Conservation (phyloP, 2,113 vertebrate species). For the Nannobrachium achirus region DNA sequence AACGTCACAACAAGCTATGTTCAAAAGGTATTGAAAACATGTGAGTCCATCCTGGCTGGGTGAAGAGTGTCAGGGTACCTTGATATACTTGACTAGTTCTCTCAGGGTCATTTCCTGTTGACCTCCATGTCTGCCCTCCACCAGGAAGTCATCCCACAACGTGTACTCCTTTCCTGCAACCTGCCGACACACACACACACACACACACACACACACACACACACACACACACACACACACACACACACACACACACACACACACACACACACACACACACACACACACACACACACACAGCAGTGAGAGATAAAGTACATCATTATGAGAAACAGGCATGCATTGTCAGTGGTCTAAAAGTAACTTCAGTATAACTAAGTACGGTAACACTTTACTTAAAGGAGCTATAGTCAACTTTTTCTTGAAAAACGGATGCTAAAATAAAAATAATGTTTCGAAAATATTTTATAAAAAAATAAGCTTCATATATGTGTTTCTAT, state of each 20-base stretch:
- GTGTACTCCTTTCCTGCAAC: slow-evolving; percentile 80
- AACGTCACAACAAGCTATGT: too few relatives aligned
- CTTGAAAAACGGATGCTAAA: too few relatives aligned
- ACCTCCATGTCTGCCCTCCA: slow-evolving; percentile 68
- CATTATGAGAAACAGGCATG: too few relatives aligned
- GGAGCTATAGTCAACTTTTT: too few relatives aligned
- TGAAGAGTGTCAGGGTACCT: slow-evolving; percentile 74
- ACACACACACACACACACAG: slow-evolving; percentile 21
- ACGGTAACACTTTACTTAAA: too few relatives aligned
- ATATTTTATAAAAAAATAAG: too few relatives aligned
- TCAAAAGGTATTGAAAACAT: not conserved
- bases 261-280: slow-evolving; percentile 35
- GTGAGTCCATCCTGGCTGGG: slow-evolving; percentile 38
- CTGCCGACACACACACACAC: slow-evolving; percentile 71
- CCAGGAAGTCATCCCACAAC: slow-evolving; percentile 81
- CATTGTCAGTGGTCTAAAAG: too few relatives aligned
- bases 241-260: slow-evolving; percentile 10
- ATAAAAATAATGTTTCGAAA: too few relatives aligned
- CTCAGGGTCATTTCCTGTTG: slow-evolving; percentile 84
- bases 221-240: slow-evolving; percentile 31
- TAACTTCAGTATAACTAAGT: too few relatives aligned
- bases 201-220: not conserved
- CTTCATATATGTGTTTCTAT: too few relatives aligned
- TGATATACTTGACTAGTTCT: slow-evolving; percentile 81
- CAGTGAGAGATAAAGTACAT: slow-evolving; percentile 55